A percentile compares a stretch with the other conserved stretches of the same genome.
These are phyloP conservation scores for Diarsia rubi DNA, from an alignment of 2,888 invertebrate genomes.

Conservation along the genomic window DNA sequence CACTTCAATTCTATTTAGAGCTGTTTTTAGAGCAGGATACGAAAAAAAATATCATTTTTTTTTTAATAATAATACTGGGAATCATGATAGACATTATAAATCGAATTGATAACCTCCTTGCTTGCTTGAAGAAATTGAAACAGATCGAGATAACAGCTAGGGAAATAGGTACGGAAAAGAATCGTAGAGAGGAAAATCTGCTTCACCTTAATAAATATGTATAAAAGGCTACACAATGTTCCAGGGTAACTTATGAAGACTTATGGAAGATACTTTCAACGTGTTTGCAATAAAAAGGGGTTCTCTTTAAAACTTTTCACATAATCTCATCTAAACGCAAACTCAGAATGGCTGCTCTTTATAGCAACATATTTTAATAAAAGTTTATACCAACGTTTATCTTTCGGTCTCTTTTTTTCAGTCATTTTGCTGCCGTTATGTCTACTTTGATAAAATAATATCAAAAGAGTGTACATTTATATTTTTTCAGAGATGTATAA, in stretches of 20 bases:
- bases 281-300: slow-evolving; percentile 27
- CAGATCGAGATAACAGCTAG: slow-evolving; percentile 2
- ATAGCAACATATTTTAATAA: slow-evolving; percentile 37
- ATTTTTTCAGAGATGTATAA: neutral
- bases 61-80: neutral
- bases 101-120: neutral
- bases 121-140: slow-evolving; percentile 1
- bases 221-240: slow-evolving; percentile 9
- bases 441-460: slow-evolving; percentile 20
- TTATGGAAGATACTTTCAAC: slow-evolving; percentile 26
- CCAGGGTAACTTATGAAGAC: slow-evolving; percentile 18
- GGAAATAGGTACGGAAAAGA: neutral
- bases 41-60: too few relatives aligned
- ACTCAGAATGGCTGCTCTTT: slow-evolving; percentile 13
- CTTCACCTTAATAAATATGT: neutral
- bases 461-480: neutral
- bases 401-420: slow-evolving; percentile 10
- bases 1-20: too few relatives aligned
- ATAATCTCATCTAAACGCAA: slow-evolving; percentile 38
- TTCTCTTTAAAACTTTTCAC: slow-evolving; percentile 26
- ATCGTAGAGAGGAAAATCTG: neutral
- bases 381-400: slow-evolving; percentile 24
- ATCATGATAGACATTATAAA: neutral
- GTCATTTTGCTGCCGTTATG: neutral
- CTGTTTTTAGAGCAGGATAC: neutral